Evolutionary conservation across 2,888 invertebrate species (phyloP), one percentile per base, ranked within the genome.

Genomic region (Norana najaformis): DNA sequence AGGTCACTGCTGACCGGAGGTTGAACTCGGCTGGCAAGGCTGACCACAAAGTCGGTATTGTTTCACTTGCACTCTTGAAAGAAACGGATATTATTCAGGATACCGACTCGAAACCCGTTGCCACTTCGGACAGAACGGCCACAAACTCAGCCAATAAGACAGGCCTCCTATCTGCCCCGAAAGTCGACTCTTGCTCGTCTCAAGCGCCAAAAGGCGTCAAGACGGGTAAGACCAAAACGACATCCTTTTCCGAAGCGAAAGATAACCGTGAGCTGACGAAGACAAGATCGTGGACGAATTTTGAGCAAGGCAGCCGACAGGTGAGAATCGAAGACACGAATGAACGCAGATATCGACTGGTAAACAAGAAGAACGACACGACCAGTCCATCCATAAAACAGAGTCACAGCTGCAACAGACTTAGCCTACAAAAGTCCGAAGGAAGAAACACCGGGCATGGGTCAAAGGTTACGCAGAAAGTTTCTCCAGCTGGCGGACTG

Each of bases 51-150:
- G 36, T 85, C 36, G 35, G 36, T n/a, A 18, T 85, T n/a, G 20
- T 85, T 37, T 85, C 85, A 16, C 35, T 37, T 30, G 85, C 30
- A 5, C 23, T n/a, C 85, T 18, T 85, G 20, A 85, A 36, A 85
- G 85, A 85, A 37, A 85, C 85, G 37, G 85, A 36, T 35, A 85
- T 85, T n/a, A 85, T 35, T 85, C 85, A 85, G 36, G 85, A 85
- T 36, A 30, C 20, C 37, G 37, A 85, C 35, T 85, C 18, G 1
- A 20, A 35, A 36, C 36, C 37, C 35, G 6, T 36, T 23, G 6
- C 11, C 34, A 14, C 85, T 85, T 36, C 85, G 20, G 37, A 85
- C 34, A 23, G 36, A 36, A 8, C 85, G 36, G 11, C 35, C 23
- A 37, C 13, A 20, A 69, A 69, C n/a, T 30, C 69, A 1, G 30